Conservation (phyloP, 64 coral and sea anemone species). For the Hydrozoanthus tunicans region DNA sequence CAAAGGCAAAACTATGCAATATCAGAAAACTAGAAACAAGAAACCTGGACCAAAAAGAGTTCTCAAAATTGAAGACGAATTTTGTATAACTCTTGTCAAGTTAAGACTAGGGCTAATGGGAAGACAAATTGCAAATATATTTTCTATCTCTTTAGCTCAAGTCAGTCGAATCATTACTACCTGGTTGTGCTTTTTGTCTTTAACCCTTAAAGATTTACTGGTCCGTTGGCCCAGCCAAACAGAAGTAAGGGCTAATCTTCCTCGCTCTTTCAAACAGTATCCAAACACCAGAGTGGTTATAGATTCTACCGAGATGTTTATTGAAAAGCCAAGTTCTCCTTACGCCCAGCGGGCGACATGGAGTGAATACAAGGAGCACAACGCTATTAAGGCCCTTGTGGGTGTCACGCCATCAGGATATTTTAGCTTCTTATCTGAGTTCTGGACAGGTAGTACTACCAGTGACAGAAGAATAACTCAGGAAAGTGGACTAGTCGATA, state of each 20-base stretch:
- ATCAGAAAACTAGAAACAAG: constrained; percentile 35
- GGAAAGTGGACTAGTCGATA: constrained; percentile 47
- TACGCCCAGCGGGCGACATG: constrained; percentile 38
- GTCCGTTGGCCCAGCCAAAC: constrained; percentile 39
- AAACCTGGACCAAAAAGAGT: constrained; percentile 57
- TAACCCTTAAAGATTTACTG: constrained; percentile 26
- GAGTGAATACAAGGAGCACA: constrained; percentile 48
- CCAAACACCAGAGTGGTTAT: constrained; percentile 54
- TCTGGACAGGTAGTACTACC: constrained; percentile 39
- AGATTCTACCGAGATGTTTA: constrained; percentile 40
- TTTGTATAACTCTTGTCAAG: constrained; percentile 48
- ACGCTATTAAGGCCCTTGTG: not conserved
- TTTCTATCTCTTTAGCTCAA: constrained; percentile 29
- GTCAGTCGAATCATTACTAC: constrained; percentile 50
- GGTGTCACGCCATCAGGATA: constrained; percentile 37
- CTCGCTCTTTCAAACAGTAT: constrained; percentile 37
- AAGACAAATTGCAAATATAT: constrained; percentile 52
- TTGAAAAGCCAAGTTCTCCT: constrained; percentile 53
- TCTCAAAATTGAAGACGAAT: constrained; percentile 28
- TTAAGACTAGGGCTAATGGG: constrained; percentile 55
- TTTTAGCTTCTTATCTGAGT: constrained; percentile 43
- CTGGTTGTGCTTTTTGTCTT: constrained; percentile 56
- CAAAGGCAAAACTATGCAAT: constrained; percentile 53
- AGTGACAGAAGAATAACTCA: constrained; percentile 60
- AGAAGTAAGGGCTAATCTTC: constrained; percentile 30